Base-by-base conservation (phyloP, 2,888 invertebrate species). In the Gymnosoma rotundatum region DNA sequence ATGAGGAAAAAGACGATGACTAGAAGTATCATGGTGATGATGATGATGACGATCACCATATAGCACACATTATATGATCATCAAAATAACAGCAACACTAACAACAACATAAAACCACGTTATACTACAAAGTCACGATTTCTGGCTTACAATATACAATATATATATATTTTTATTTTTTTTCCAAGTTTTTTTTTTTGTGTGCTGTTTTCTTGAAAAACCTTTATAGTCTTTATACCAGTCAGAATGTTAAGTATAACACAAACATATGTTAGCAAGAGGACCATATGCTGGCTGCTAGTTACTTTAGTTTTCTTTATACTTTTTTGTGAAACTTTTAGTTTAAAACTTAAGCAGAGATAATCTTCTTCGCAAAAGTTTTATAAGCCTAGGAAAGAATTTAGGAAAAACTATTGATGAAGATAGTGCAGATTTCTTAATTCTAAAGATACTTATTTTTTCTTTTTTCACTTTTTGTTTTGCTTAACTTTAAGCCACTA, bases 51-150 rank as follows among this genome's bases (percentile, higher is more conserved):
- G 36, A 79, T 79, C 48, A 42, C 38, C 84, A 81, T 75, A 84
- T 78, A 84, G 69, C 74, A 84, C 74, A 84, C 50, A 81, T 78
- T 81, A 81, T 81, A 81, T 74, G 81, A 84, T 78, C 81, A 84
- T 74, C 81, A 66, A 74, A 64, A 70, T 54, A 63, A 56, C 32
- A 32, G 32, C 38, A 38, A 36, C 56, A 78, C 64, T 45, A 78
- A 63, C 73, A 72, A 67, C 66, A 60, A 74, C 70, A 76, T 67
- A 67, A 84, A 84, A 78, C 84, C 84, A 84, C 84, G 84, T 84
- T 84, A 84, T 84, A 81, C 81, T 81, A 84, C 84, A 84, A 75
- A 84, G 84, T 84, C 84, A 84, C 84, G 84, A 84, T 84, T 84
- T 74, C 73, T 81, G 70, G 78, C 70, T 84, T 80, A 84, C 84